Base-by-base conservation (phyloP, 1,140 invertebrate species). In the Panagrolaimus sp. region DNA sequence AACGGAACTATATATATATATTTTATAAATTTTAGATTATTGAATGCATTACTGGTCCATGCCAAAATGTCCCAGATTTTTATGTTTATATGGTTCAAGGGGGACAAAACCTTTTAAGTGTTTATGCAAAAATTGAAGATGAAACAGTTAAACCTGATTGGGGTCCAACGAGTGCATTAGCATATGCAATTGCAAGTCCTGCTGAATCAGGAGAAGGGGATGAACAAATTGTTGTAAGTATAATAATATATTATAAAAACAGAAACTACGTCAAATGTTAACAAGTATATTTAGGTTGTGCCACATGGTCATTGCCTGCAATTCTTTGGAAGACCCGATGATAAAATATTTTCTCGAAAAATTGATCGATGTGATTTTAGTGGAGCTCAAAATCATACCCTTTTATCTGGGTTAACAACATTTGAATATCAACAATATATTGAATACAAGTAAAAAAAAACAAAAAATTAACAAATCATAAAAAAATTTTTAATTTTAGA, bases 81-180 rank as follows among this genome's bases (percentile, higher is more conserved):
- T 58, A 58, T 58, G 52, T 58, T 28, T 58, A 58, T 28, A 58
- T 58, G 21, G 52, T 58, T 21, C 21, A 21, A 21, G 52, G 52
- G 14, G 52, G 52, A 26, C 52, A 58, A 58, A 58, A 58, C 17
- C 21, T 58, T 28, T 28, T 58, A 26, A 28, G 52, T 58, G 52
- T 58, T 58, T 58, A 26, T 58, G 28, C 52, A 58, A 58, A 21
- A 58, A 58, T 26, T 26, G 52, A 58, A 58, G 52, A 28, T 28
- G 52, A 58, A 26, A 28, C 28, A 28, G 7, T 38, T 4, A 38
- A 38, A 38, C 32, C 32, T 38, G 52, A 58, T 58, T 58, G 52
- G 52, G 52, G 52, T 21, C 12, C 28, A n/a, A 58, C 52, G 4
- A 26, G 21, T 21, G 52, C 52, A 28, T 26, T 58, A 21, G 52